Evolutionary conservation across 2,888 invertebrate species (phyloP).

Genomic region (Hirudinaria manillensis): DNA sequence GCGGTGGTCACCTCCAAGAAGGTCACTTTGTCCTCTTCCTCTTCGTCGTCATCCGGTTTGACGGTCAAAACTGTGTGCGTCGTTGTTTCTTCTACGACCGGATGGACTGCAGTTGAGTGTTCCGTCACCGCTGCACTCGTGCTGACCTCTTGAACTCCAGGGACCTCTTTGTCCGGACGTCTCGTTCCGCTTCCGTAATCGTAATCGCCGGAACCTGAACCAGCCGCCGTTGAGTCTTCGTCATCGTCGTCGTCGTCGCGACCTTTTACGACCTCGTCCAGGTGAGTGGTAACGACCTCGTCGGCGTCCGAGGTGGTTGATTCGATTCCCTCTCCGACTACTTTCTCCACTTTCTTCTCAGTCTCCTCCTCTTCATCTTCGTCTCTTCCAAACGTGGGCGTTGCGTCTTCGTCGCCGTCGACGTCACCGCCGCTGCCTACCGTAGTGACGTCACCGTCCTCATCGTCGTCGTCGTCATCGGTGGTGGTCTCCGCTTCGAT

Average conservation of each 20-base stretch:
- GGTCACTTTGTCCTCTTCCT: conserved; percentile 15
- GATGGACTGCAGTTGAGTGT: too few relatives aligned
- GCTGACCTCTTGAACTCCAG: not conserved
- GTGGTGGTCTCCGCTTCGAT: not conserved
- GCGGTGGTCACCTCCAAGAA: not conserved
- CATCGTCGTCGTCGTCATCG: conserved; percentile 19
- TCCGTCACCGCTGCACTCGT: too few relatives aligned
- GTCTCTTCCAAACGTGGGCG: not conserved
- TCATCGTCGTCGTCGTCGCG: conserved; percentile 5
- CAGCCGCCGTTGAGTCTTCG: not conserved
- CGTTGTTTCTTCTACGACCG: too few relatives aligned
- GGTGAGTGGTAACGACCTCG: not conserved
- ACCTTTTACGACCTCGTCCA: conserved; percentile 2
- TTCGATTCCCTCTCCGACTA: not conserved
- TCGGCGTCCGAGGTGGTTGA: not conserved
- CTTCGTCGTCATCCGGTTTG: not conserved
- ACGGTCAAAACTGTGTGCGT: not conserved
- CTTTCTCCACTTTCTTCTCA: not conserved
- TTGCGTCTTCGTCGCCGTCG: not conserved
- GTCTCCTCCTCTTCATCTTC: conserved; percentile 9
- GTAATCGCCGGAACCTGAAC: not conserved
- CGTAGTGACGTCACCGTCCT: not conserved
- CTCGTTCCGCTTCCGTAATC: not conserved
- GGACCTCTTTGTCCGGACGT: not conserved
- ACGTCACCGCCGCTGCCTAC: not conserved